phyloP scores from a whole-genome alignment of 2,888 invertebrate genomes.

The Mylabris sibirica region DNA sequence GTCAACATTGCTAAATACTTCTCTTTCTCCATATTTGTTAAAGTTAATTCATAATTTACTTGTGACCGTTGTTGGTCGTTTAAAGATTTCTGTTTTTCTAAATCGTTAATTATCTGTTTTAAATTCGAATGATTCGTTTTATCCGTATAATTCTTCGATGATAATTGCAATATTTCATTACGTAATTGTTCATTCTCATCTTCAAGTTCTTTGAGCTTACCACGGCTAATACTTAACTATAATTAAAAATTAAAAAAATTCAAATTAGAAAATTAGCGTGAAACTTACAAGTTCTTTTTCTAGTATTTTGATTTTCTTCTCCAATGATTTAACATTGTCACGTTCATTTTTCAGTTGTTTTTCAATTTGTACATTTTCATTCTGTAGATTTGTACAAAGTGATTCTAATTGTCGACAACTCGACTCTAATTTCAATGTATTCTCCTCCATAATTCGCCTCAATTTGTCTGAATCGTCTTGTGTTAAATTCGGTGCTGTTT shows the following conservation, averaged over 20 bases:
- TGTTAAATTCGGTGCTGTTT: constrained; percentile 50
- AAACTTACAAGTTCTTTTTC: constrained; percentile 50
- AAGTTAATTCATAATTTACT: constrained; percentile 54
- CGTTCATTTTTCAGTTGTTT: constrained; percentile 49
- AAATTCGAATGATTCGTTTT: constrained; percentile 44
- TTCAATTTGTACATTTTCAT: constrained; percentile 55
- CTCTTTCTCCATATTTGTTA: constrained; percentile 56
- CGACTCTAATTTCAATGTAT: constrained; percentile 55
- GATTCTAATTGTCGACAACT: constrained; percentile 58
- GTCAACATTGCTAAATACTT: constrained; percentile 57
- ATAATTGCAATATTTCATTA: constrained; percentile 27
- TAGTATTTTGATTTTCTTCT: constrained; percentile 51
- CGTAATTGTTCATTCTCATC: constrained; percentile 40
- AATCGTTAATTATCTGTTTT: constrained; percentile 48
- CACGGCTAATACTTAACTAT: constrained; percentile 37
- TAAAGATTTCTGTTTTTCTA: constrained; percentile 49
- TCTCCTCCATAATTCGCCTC: constrained; percentile 56
- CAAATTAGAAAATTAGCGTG: background rate
- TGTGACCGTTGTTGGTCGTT: constrained; percentile 50
- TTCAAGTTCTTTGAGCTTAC: constrained; percentile 41
- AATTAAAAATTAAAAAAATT: constrained; percentile 8
- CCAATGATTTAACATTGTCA: constrained; percentile 47
- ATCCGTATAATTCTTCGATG: background rate
- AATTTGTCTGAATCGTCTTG: constrained; percentile 52
- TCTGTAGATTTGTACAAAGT: constrained; percentile 53